phyloP scores from a whole-genome alignment of 2,797 vertebrate genomes.

The Lagorchestes hirsutus region DNA sequence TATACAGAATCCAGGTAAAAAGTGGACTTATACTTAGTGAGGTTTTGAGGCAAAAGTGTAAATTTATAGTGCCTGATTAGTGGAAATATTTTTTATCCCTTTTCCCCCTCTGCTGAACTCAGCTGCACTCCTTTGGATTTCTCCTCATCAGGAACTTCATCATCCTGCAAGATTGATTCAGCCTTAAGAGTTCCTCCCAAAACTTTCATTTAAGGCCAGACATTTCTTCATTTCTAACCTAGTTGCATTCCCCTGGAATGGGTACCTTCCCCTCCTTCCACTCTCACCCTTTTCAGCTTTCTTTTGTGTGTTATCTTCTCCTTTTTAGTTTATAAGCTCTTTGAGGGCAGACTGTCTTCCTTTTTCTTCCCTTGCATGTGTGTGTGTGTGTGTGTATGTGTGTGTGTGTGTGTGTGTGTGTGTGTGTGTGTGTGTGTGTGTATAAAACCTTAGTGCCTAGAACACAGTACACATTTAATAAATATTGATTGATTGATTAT shows the following conservation, averaged over 20 bases:
- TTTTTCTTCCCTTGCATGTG: neutral
- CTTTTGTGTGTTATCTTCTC: neutral
- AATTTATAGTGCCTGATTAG: neutral
- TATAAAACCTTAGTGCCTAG: neutral
- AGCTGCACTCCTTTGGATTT: neutral
- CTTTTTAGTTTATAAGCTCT: neutral
- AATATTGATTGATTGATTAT: neutral
- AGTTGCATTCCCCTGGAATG: neutral
- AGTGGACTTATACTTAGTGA: neutral
- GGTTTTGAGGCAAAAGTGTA: neutral
- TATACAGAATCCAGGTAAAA: neutral
- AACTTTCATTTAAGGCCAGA: neutral
- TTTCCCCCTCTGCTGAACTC: neutral
- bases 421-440: too few relatives aligned
- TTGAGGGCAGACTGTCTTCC: neutral
- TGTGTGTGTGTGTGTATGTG: too few relatives aligned
- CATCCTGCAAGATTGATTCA: neutral
- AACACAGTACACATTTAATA: neutral
- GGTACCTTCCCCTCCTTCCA: neutral
- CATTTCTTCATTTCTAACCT: neutral
- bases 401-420: too few relatives aligned
- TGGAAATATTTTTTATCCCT: neutral
- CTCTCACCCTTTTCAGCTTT: neutral
- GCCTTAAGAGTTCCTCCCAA: neutral
- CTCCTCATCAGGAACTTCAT: too few relatives aligned